Percentiles rank a stretch among this genome's conserved stretches.
phyloP scores from a whole-genome alignment of 30 jellyfish, hydroid and myxozoan species.

The Aurelia aurita region DNA sequence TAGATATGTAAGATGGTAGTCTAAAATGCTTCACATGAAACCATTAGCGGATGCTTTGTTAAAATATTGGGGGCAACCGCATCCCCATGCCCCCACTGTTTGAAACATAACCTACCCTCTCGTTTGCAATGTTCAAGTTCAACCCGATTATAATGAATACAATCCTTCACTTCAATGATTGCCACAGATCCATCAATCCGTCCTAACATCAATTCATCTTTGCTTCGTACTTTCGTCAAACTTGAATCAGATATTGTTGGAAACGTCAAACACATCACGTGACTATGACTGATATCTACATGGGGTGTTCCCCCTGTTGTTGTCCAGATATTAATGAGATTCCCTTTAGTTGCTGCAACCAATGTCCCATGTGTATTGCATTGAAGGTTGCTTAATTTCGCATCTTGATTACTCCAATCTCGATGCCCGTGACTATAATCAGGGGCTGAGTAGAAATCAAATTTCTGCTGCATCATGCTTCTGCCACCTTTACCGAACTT shows the following conservation, averaged over 20 bases:
- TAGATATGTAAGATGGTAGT: no score
- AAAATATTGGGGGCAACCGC: no score
- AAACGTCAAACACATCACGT: slow-evolving; percentile 83
- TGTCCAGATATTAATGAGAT: slow-evolving; percentile 63
- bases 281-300: slow-evolving; percentile 70
- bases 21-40: no score
- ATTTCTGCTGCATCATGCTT: slow-evolving; percentile 74
- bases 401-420: slow-evolving; percentile 64
- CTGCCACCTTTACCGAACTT: slow-evolving; percentile 72
- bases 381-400: slow-evolving; percentile 22
- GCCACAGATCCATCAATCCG: slow-evolving; percentile 84
- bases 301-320: slow-evolving; percentile 74
- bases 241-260: slow-evolving; percentile 62
- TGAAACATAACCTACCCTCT: slow-evolving; percentile 48
- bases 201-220: slow-evolving; percentile 73
- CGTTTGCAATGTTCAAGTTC: slow-evolving; percentile 83
- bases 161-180: slow-evolving; percentile 61
- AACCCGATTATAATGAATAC: slow-evolving; percentile 40
- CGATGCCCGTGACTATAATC: slow-evolving; percentile 79
- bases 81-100: no score
- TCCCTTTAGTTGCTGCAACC: slow-evolving; percentile 71
- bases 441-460: slow-evolving; percentile 49
- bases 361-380: slow-evolving; percentile 68
- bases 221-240: slow-evolving; percentile 43
- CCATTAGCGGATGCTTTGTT: no score